Base-by-base conservation (phyloP, 2,888 invertebrate genomes). In the Ischnus inquisitorius region DNA sequence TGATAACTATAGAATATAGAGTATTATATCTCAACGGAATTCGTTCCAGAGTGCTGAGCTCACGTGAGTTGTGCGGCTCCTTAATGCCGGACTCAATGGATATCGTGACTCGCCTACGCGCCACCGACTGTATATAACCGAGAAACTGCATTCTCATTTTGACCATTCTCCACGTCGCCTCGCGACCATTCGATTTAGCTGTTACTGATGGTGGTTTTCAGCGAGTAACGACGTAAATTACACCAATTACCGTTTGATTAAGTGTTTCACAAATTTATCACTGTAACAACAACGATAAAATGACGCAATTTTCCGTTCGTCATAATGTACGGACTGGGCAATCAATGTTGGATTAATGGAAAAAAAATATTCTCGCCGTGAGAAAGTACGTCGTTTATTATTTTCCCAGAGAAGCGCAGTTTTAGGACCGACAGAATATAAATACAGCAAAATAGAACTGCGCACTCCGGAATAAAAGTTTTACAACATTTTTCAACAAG, bases 1-100 rank as follows among this genome's bases (percentile, higher is more conserved):
- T 62, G 75, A 85, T 74, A 79, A 83, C 83, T 67, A 81, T 85
- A 85, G 28, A 51, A 76, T 78, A 76, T 83, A 84, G 82, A 78
- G 65, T 69, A 54, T 79, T 77, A 57, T 81, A 67, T 77, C 82
- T 78, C 77, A 77, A 57, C 79, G 71, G 78, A 71, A 85, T 74
- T 54, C 72, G 71, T 72, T 72, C 62, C 82, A 54, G 64, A 82
- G 28, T 71, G 82, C 79, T 84, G 80, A 86, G 34, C 79, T 71
- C 79, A 64, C 71, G 41, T 16, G 25, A 54, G 41, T 54, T 64
- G 51, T 25, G 14, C 57, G 25, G 39, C 39, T 64, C 16, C 62
- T 5, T 12, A 43, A 22, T 2, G 43, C 22, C 6, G 65, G 65
- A 14, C 43, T 14, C 43, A 43, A 25, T 46, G 43, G 46, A 48